phyloP scores from a whole-genome alignment of 2,113 vertebrate species.

The Channa argus region DNA sequence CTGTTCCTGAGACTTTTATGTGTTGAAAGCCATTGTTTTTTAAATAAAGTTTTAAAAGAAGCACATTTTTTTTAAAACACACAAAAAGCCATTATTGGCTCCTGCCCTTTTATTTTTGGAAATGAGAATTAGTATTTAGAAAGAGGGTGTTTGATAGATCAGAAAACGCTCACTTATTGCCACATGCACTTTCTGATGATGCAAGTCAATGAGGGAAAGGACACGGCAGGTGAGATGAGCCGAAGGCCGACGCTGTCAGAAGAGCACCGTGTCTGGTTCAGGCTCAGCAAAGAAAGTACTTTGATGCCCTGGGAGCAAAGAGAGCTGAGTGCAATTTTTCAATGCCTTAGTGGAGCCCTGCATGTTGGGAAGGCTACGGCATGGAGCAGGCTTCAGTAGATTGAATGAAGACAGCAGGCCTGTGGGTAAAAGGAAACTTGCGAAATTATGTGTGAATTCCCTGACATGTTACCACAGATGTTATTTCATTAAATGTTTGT shows the following conservation, averaged over 20 bases:
- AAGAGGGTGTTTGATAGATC: not conserved
- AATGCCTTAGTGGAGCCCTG: constrained; percentile 56
- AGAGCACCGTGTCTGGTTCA: constrained; percentile 78
- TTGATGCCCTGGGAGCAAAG: constrained; percentile 60
- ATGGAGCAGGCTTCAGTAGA: constrained; percentile 54
- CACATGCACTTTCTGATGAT: constrained; percentile 36
- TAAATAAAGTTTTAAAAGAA: constrained; percentile 18
- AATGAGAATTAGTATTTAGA: not conserved
- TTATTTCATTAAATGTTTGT: constrained; percentile 22
- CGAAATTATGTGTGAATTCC: constrained; percentile 43
- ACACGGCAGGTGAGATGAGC: constrained; percentile 51
- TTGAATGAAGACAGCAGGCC: constrained; percentile 56
- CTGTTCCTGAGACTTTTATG: constrained; percentile 1
- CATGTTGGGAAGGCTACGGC: constrained; percentile 61
- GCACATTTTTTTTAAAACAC: not conserved
- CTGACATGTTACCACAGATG: constrained; percentile 11
- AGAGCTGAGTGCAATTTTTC: constrained; percentile 53
- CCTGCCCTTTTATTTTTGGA: not conserved
- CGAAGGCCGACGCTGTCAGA: constrained; percentile 69
- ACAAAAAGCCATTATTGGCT: not conserved
- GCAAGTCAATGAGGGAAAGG: constrained; percentile 41
- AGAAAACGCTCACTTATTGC: constrained; percentile 39
- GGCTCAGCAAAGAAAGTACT: constrained; percentile 67
- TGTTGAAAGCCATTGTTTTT: constrained; percentile 11
- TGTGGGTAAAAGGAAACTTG: constrained; percentile 55